Evolutionary conservation across 2,888 invertebrate species (phyloP), one percentile per base, ranked within the genome.

Genomic region (Phania funesta): DNA sequence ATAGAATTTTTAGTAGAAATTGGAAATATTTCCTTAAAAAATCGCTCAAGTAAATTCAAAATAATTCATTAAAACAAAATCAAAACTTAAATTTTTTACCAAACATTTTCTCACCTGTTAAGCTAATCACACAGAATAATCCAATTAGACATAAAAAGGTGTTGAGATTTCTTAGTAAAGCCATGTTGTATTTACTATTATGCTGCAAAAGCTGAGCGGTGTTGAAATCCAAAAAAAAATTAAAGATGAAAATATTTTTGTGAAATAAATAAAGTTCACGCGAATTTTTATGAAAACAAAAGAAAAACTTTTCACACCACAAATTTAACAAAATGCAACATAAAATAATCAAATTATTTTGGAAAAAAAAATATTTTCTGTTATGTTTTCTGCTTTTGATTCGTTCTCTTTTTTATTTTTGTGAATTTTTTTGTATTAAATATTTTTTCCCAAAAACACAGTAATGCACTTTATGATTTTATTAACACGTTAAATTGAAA

Each of bases 141-240:
- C 90, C 90, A 87, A 89, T 85, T 86, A 87, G 86, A 87, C 88
- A 89, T 84, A 88, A 86, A 82, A 88, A 86, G 79, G 85, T 70
- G 74, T 75, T 70, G 29, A 82, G 41, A 75, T 75, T 78, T 85
- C 86, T 85, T 84, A 84, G 86, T 83, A 86, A 86, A 86, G 86
- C 87, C 90, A 90, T 90, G 83, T 41, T 86, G 86, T 85, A 50
- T 80, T 48, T 56, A 85, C 83, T 85, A 41, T 48, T 48, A 62
- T 50, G 62, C 38, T 60, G 58, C 11, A 35, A 18, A 56, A 46
- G 54, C 46, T 58, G 50, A 44, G 13, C 9, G 6, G 24, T 70
- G 52, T 60, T 46, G 70, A 56, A 64, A 78, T 29, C 32, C 48
- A 44, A 41, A 70, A 29, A 22, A 11, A 16, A 22, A 6, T 22